A percentile compares a stretch with the other conserved stretches of the same genome.
phyloP scores from a whole-genome alignment of 2,797 vertebrate species.

The Mormyrops attenuatus region DNA sequence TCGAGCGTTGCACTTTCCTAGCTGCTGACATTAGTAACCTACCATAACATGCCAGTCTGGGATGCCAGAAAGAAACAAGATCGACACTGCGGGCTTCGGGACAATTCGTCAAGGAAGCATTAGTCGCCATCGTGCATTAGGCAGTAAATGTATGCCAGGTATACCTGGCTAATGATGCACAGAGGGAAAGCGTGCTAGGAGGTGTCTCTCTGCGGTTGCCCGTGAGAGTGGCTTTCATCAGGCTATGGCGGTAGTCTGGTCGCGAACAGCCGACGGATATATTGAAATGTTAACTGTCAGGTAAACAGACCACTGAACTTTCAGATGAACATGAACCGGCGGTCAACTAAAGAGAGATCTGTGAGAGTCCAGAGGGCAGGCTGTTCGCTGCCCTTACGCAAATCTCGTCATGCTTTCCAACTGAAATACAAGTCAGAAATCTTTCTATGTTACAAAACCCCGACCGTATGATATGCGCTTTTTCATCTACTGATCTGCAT shows the following conservation, averaged over 20 bases:
- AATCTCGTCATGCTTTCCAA: not conserved
- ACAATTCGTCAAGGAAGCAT: not conserved
- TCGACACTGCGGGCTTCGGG: not conserved
- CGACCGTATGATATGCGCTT: not conserved
- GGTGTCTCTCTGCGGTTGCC: not conserved
- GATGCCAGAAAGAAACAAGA: not conserved
- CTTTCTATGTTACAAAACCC: not conserved
- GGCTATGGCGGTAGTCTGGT: not conserved
- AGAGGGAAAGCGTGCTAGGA: not conserved
- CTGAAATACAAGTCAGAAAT: not conserved
- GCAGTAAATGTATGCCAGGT: not conserved
- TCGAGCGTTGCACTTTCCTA: not conserved
- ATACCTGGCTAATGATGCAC: not conserved
- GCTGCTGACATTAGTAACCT: not conserved
- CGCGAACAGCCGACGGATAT: not conserved
- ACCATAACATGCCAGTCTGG: not conserved
- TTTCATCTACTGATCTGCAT: not conserved
- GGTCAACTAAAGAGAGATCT: not conserved
- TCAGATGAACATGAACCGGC: not conserved
- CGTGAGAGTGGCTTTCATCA: not conserved
- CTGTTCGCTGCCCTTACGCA: not conserved
- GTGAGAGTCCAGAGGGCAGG: not conserved
- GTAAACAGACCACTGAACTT: not conserved
- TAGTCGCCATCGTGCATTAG: not conserved
- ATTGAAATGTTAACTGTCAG: not conserved